phyloP scores from a whole-genome alignment of 2,888 invertebrate species.

The Amblyteles armatorius region DNA sequence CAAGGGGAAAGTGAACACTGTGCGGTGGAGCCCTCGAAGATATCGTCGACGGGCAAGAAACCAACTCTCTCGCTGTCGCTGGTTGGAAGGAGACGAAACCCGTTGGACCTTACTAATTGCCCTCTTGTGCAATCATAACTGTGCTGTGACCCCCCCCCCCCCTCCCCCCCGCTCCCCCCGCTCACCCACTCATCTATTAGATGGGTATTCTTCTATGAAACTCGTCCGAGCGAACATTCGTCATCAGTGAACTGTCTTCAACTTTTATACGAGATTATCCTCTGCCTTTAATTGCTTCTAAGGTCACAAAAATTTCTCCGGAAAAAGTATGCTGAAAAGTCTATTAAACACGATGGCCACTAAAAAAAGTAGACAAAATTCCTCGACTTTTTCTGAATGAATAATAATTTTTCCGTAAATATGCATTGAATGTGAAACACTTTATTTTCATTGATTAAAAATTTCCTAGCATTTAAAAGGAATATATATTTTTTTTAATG shows the following conservation, averaged over 20 bases:
- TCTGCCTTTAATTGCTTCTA: slow-evolving; percentile 34
- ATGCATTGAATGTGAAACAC: too few relatives aligned
- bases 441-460: too few relatives aligned
- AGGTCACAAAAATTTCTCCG: neutral
- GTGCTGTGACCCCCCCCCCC: slow-evolving; percentile 50
- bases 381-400: too few relatives aligned
- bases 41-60: slow-evolving; percentile 50
- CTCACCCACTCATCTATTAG: slow-evolving; percentile 53
- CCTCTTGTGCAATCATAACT: slow-evolving; percentile 67
- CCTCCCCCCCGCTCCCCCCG: too few relatives aligned
- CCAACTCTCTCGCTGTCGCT: slow-evolving; percentile 5
- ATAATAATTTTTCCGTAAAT: too few relatives aligned
- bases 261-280: slow-evolving; percentile 61
- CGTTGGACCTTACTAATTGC: slow-evolving; percentile 64
- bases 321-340: neutral
- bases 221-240: slow-evolving; percentile 50
- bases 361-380: neutral
- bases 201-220: slow-evolving; percentile 44
- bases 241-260: slow-evolving; percentile 54
- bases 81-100: slow-evolving; percentile 46
- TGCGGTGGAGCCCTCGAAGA: slow-evolving; percentile 60
- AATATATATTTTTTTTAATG: neutral
- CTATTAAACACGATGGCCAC: neutral
- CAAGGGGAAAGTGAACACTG: slow-evolving; percentile 41
- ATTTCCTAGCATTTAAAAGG: too few relatives aligned